Evolutionary conservation across 2,797 vertebrate species (phyloP), one percentile per base, ranked within the genome.

Genomic region (Aldrovandia affinis): DNA sequence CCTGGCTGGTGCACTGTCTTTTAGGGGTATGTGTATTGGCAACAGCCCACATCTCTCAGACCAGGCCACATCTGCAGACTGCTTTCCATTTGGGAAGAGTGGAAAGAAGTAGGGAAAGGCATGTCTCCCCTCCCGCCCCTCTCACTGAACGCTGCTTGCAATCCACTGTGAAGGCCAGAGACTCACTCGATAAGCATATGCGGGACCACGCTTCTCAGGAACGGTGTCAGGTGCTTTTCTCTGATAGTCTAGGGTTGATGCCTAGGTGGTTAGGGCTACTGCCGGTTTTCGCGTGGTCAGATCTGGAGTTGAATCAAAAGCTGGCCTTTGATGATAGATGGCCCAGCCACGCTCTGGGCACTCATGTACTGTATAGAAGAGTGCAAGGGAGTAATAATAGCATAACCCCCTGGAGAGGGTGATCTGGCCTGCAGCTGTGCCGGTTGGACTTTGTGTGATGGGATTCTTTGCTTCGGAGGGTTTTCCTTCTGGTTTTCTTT

Each of bases 191-290:
- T 81, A 57, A 81, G 84, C 39, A 61, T 39, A 77, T 36, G 54
- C 44, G 63, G 52, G 84, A 59, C 77, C 65, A 75, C 52, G 30
- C 63, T 54, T 75, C 54, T 85, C 33, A 47, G 73, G n/a, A 55
- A 50, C 42, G 47, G 61, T 47, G 54, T 59, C 30, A 44, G 44
- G 57, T 84, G 77, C 83, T 68, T 33, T 84, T 54, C 44, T n/a
- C 73, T 36, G 54, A 77, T 77, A 42, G 80, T 65, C 9, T 59
- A 57, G 68, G 55, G n/a, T 55, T 79, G 20, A 10, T 77, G 22
- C 73, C 25, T 22, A 22, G 73, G 6, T 36, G 73, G 73, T 42
- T 7, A 36, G 36, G 3, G 39, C 20, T 42, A 3, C 5, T 42
- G 70, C 18, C 15, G 22, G 20, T 18, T 50, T 39, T 25, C 22